These are phyloP conservation scores for Parazoanthus atlanticus DNA, from an alignment of 92 coral and sea anemone species.

Conservation along the genomic window DNA sequence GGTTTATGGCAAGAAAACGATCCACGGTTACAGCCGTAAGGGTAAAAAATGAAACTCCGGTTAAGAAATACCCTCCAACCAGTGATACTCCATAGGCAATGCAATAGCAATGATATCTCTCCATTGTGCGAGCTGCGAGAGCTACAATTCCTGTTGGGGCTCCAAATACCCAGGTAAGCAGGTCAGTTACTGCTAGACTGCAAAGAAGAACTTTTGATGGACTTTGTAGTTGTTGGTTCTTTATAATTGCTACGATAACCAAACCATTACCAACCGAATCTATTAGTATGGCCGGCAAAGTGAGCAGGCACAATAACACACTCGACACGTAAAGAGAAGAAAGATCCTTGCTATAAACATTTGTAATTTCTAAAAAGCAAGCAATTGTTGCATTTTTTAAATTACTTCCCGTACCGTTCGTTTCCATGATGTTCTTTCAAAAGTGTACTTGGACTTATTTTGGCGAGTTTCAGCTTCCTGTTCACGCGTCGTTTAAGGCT, in stretches of 20 bases:
- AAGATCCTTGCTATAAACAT: neutral
- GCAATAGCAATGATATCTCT: neutral
- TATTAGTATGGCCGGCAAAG: neutral
- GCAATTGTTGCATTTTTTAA: neutral
- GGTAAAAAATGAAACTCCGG: neutral
- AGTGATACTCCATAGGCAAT: neutral
- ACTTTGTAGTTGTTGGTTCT: neutral
- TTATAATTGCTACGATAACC: neutral
- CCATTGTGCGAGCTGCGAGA: neutral
- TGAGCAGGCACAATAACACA: neutral
- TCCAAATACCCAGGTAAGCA: neutral
- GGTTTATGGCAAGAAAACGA: neutral
- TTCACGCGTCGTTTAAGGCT: too few species aligned
- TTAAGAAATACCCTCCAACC: neutral
- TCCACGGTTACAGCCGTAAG: neutral
- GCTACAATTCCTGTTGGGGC: neutral
- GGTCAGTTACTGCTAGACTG: neutral
- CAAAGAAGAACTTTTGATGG: neutral
- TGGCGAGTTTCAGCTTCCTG: too few species aligned
- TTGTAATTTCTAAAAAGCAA: neutral
- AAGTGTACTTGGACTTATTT: too few species aligned
- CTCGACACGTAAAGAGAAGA: neutral
- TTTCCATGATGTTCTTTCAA: neutral
- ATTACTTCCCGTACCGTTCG: neutral
- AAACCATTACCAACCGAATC: neutral